These are phyloP conservation scores for Bugulina stolonifera DNA, from an alignment of 2,888 invertebrate genomes.

Conservation along the genomic window DNA sequence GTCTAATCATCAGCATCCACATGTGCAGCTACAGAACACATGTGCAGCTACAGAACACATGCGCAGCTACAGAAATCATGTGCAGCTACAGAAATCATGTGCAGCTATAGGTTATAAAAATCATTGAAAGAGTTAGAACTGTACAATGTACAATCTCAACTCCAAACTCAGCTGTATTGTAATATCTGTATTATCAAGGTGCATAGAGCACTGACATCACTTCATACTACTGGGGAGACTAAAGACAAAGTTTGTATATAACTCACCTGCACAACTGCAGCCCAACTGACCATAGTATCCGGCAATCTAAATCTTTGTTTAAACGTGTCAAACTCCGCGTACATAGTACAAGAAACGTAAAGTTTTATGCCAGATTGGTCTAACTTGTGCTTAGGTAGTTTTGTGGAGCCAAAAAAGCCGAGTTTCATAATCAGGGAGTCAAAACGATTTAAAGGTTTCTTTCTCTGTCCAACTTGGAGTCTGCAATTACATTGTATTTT, in stretches of 20 bases:
- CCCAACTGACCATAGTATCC: not conserved
- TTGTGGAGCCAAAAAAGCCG: not conserved
- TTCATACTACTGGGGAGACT: no score
- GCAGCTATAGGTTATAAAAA: no score
- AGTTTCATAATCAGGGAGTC: not conserved
- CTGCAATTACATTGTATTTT: no score
- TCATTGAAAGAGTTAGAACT: not conserved
- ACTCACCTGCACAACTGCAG: not conserved
- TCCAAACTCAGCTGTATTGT: no score
- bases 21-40: not conserved
- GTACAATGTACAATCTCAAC: no score
- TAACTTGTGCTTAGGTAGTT: not conserved
- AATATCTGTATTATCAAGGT: no score
- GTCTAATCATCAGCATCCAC: not conserved
- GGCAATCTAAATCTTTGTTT: not conserved
- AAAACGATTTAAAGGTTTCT: not conserved
- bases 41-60: not conserved
- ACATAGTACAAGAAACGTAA: conserved; percentile 4
- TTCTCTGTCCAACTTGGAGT: no score
- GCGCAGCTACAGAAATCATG: no score
- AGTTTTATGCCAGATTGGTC: not conserved
- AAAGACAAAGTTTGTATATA: no score
- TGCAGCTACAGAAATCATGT: no score
- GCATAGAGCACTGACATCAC: no score
- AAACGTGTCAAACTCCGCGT: not conserved